These are phyloP conservation scores for Temnothorax longispinosus DNA, from an alignment of 1,140 invertebrate species.

Conservation along the genomic window DNA sequence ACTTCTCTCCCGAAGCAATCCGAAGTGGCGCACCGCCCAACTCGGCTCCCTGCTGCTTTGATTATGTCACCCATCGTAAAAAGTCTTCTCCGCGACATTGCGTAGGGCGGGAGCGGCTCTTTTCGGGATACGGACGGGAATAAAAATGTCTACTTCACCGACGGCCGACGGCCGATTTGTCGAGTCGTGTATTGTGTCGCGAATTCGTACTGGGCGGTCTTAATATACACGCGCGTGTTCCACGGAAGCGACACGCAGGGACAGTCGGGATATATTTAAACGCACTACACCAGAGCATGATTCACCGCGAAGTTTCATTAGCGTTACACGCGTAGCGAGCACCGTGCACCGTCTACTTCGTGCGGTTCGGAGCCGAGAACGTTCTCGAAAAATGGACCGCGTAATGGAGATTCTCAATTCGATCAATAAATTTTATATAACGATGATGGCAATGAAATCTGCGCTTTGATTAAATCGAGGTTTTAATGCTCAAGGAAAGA, in stretches of 20 bases:
- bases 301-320: slow-evolving; percentile 65
- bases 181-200: slow-evolving; percentile 61
- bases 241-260: slow-evolving; percentile 55
- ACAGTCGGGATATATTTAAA: slow-evolving; percentile 68
- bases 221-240: slow-evolving; percentile 31
- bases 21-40: not conserved
- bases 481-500: not conserved
- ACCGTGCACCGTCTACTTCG: not conserved
- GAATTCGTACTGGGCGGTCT: slow-evolving; percentile 61
- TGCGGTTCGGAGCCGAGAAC: slow-evolving; percentile 30
- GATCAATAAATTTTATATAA: not conserved
- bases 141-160: slow-evolving; percentile 59
- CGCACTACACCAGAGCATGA: slow-evolving; percentile 52
- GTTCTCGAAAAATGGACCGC: slow-evolving; percentile 48
- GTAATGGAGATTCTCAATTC: slow-evolving; percentile 28
- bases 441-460: not conserved
- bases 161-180: slow-evolving; percentile 5
- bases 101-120: not conserved
- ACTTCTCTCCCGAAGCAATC: not conserved
- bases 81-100: not conserved
- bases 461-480: slow-evolving; percentile 2
- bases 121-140: slow-evolving; percentile 24
- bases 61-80: slow-evolving; percentile 19
- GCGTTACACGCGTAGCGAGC: not conserved
- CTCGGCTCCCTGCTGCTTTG: not conserved